These are phyloP conservation scores for Araneus ventricosus DNA, from an alignment of 1,140 invertebrate genomes.

Conservation along the genomic window DNA sequence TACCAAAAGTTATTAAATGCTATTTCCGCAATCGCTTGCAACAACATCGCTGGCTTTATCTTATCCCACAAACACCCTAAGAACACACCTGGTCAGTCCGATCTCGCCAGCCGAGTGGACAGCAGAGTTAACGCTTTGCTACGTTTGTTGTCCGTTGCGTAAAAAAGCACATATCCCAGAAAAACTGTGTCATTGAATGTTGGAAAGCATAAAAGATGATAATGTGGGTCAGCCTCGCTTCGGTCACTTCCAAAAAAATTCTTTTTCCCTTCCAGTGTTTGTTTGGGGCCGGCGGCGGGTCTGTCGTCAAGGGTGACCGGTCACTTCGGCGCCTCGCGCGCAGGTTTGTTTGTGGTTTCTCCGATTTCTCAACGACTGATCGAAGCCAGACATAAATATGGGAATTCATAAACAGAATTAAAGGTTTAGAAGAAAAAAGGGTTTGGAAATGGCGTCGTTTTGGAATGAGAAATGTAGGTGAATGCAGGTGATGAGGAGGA, in stretches of 20 bases:
- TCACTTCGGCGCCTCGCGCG: constrained; percentile 29
- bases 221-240: constrained; percentile 1
- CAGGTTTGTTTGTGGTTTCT: background rate
- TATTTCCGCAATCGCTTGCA: constrained; percentile 59
- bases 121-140: no score
- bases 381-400: background rate
- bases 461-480: background rate
- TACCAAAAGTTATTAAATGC: constrained; percentile 60
- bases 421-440: background rate
- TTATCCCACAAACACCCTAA: background rate
- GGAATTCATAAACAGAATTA: background rate
- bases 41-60: background rate
- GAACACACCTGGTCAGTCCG: no score
- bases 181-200: constrained; percentile 11
- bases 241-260: background rate
- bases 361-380: background rate
- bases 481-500: background rate
- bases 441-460: background rate
- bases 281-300: background rate
- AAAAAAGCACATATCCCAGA: background rate
- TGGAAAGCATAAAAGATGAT: background rate
- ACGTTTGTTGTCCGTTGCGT: background rate
- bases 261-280: background rate
- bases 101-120: no score
- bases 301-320: constrained; percentile 40